A percentile compares a stretch with the other conserved stretches of the same genome.
These are phyloP conservation scores for Ditylenchus weischeri DNA, from an alignment of 2,888 invertebrate genomes.

Conservation along the genomic window DNA sequence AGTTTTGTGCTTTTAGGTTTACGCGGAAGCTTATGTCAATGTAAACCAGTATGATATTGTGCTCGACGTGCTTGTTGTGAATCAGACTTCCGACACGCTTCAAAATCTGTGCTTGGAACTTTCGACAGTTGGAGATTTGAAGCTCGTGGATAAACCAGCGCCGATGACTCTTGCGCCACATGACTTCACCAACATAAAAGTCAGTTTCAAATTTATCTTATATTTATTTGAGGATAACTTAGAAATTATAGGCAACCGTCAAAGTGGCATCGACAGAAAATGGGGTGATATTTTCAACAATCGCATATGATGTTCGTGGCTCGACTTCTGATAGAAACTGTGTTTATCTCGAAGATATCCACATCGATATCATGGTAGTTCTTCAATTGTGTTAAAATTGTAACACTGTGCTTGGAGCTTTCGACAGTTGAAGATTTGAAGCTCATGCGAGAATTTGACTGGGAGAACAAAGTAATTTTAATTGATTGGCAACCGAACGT, in stretches of 20 bases:
- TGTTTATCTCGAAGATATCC: slow-evolving; percentile 96
- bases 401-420: slow-evolving; percentile 78
- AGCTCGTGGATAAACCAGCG: slow-evolving; percentile 93
- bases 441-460: slow-evolving; percentile 99
- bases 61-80: slow-evolving; percentile 92
- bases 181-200: slow-evolving; percentile 96
- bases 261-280: slow-evolving; percentile 96
- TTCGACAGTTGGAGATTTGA: slow-evolving; percentile 85
- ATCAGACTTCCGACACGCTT: slow-evolving; percentile 94
- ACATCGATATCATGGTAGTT: slow-evolving; percentile 73
- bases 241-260: slow-evolving; percentile 49
- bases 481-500: too few species aligned
- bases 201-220: slow-evolving; percentile 60
- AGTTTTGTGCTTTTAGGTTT: slow-evolving; percentile 66
- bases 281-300: slow-evolving; percentile 98
- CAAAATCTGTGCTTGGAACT: slow-evolving; percentile 96
- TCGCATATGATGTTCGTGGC: slow-evolving; percentile 93
- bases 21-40: slow-evolving; percentile 98
- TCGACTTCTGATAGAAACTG: slow-evolving; percentile 89
- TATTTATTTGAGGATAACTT: neutral
- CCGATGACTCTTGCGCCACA: slow-evolving; percentile 91
- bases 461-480: slow-evolving; percentile 92
- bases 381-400: slow-evolving; percentile 73
- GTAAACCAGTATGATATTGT: slow-evolving; percentile 80
- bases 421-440: slow-evolving; percentile 93